Percentiles rank a stretch among this genome's conserved stretches.
These are phyloP conservation scores for Dendrocincla tyrannina DNA, from an alignment of 2,797 vertebrate species.

Conservation along the genomic window DNA sequence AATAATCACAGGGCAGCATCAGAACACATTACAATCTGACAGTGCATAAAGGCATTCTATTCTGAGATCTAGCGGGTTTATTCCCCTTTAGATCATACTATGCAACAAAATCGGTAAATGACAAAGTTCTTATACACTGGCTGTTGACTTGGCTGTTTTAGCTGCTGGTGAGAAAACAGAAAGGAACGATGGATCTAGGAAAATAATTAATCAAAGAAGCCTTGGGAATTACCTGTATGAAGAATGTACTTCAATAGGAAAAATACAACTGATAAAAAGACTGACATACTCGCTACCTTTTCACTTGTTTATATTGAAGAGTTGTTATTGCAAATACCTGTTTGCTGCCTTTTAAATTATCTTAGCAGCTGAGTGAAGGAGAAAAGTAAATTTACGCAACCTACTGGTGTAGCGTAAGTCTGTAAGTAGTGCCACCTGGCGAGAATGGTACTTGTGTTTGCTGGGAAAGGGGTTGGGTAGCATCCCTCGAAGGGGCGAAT, in stretches of 20 bases:
- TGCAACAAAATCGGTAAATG: background rate
- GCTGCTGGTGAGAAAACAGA: background rate
- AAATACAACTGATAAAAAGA: background rate
- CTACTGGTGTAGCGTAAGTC: rapidly evolving
- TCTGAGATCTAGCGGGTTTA: background rate
- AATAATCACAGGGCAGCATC: rapidly evolving
- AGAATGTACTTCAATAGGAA: background rate
- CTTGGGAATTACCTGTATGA: rapidly evolving
- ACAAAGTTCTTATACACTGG: background rate
- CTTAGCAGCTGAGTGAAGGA: background rate
- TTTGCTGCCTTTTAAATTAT: background rate
- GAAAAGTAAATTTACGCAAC: rapidly evolving
- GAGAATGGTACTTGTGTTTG: rapidly evolving
- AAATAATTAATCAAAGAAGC: background rate
- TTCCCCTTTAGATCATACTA: background rate
- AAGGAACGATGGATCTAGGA: rapidly evolving
- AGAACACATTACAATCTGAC: background rate
- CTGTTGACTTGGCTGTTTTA: rapidly evolving
- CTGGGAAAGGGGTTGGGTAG: rapidly evolving
- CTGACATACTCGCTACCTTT: background rate
- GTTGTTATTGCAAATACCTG: background rate
- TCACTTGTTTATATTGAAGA: background rate
- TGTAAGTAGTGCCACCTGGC: rapidly evolving
- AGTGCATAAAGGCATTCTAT: background rate
- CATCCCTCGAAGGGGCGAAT: background rate